Evolutionary conservation across 2,888 invertebrate genomes (phyloP), one percentile per base, ranked within the genome.

Genomic region (Xestoiulus laeticollis): DNA sequence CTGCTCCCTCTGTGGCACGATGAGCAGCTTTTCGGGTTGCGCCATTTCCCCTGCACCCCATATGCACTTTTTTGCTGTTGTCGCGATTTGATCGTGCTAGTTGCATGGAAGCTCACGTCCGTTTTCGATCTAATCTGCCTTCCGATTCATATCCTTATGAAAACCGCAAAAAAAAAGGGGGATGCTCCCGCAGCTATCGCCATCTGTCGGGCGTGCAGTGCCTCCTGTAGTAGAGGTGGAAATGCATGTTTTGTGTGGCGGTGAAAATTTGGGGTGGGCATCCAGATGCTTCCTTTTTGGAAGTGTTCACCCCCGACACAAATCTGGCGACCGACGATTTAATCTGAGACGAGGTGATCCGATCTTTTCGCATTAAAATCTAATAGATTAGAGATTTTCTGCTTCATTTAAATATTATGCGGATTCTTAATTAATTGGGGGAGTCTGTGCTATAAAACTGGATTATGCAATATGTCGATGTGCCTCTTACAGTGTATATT

Each of bases 121-220:
- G 83, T 33, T 83, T 33, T 33, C 30, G 83, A 83, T 83, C 33
- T 30, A 83, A 83, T 83, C 83, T 83, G 30, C 83, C 33, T 33
- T 83, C 83, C 83, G 83, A 83, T 83, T 83, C 83, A 83, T 83
- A 83, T 83, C 83, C 83, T 33, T 83, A 83, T 83, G 83, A 33
- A 83, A 83, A 83, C 83, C 83, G 33, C 83, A 83, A 33, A 83
- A 83, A 33, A 83, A 33, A 83, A 83, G 16, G 33, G 83, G 22
- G 83, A 53, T 53, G n/a, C 53, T 19, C n/a, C n/a, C 53, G 53
- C 53, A 53, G 53, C n/a, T n/a, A n/a, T n/a, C 53, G 53, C 53
- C 53, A 53, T 53, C 53, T 53, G 53, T 53, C 53, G 53, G 53
- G 3, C 19, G 48, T 38, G 12, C 10, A 19, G 14, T 48, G 48